Base-by-base conservation (phyloP, 2,797 vertebrate species). In the Harpagifer antarcticus region DNA sequence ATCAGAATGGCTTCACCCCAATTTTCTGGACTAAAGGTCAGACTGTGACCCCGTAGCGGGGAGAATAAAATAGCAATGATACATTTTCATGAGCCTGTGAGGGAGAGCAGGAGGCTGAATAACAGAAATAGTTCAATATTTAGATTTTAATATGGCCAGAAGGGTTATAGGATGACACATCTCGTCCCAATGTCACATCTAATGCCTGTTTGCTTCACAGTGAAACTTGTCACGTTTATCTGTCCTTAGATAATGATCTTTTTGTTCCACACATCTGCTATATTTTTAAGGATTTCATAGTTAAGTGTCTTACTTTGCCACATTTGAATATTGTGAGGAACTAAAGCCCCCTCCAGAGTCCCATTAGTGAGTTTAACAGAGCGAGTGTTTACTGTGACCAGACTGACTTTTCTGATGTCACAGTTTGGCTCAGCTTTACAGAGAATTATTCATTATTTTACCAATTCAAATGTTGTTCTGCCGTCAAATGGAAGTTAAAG, bases 361-460 rank as follows among this genome's bases (percentile, higher is more conserved):
- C 55, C 33, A 73, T 85, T 64, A 80, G 68, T 63, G 48, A 65
- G 37, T 78, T 74, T 70, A 62, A 48, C n/a, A 19, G 37, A 54
- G 6, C 12, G 10, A 70, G 57, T 79, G 81, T 81, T 86, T 80
- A 71, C 78, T 71, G 23, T 20, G 66, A 82, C 63, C 58, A 53
- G 54, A 55, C 48, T 65, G 77, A 23, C 59, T 47, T 76, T 62
- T 54, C 12, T 65, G 56, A 58, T 49, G 65, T 65, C 47, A 53
- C 45, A n/a, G 10, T 31, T 50, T 75, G 67, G 71, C 61, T 73
- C 20, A 64, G 54, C 45, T 66, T 80, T 65, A 63, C 56, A 59
- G 44, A 78, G 49, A 56, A 20, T 65, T 10, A 6, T 5, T 60
- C 60, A 44, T 50, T 58, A 44, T 31, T 56, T 19, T 20, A 56